These are phyloP conservation scores for Zosterops lateralis DNA, from an alignment of 2,113 vertebrate genomes.

Conservation along the genomic window DNA sequence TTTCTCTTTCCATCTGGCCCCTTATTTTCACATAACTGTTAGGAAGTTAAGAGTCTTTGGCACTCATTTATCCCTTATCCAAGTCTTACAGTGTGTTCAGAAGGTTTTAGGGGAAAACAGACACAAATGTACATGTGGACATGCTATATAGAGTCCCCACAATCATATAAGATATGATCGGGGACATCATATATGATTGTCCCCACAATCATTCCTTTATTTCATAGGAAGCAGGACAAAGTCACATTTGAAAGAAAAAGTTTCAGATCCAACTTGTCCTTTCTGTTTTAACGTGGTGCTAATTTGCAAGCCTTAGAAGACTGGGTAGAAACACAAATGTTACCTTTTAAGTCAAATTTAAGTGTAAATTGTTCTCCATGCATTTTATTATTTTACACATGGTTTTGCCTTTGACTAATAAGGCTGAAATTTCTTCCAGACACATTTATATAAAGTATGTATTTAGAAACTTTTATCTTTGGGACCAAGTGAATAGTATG, in stretches of 20 bases:
- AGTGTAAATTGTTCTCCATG: not conserved
- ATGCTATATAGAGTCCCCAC: not conserved
- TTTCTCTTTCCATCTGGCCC: not conserved
- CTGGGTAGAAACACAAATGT: not conserved
- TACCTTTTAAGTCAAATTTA: not conserved
- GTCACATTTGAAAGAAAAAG: not conserved
- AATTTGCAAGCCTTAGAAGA: not conserved
- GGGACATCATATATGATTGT: too few relatives aligned
- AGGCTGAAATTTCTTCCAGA: conserved; percentile 7
- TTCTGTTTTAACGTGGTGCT: not conserved
- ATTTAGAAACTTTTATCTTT: not conserved
- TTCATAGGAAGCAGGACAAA: not conserved
- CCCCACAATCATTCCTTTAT: not conserved
- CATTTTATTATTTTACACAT: not conserved
- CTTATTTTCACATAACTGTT: not conserved
- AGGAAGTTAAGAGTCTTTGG: not conserved
- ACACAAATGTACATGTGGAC: not conserved
- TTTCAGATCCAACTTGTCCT: not conserved
- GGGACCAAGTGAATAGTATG: not conserved
- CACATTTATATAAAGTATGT: not conserved
- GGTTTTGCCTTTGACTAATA: not conserved
- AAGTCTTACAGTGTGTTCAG: not conserved
- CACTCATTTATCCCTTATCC: not conserved
- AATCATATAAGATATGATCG: not conserved
- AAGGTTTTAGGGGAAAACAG: not conserved